Evolutionary conservation across 2,113 vertebrate species (phyloP), one percentile per base, ranked within the genome.

Genomic region (Oryzias melastigma): DNA sequence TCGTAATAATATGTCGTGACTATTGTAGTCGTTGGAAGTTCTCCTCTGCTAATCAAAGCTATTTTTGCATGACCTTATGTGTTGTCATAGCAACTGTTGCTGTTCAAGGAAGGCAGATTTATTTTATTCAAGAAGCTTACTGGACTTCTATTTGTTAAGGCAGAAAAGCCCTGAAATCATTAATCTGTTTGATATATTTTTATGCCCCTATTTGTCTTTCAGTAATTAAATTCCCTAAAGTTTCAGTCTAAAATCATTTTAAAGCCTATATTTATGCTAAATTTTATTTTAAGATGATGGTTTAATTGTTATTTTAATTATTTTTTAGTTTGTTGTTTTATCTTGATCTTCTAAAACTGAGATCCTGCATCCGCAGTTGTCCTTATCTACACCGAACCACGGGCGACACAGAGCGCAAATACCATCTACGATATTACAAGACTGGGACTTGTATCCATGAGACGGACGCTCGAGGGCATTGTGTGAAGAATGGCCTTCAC

Each of bases 371-470:
- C 61, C 58, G 80, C 62, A 97, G 95, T 85, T 97, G 95, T 65
- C 93, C 94, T 2, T 96, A 95, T 81, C 91, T 97, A 82, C 95
- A 97, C 85, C 93, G 95, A 69, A 96, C 95, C 44, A 94, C 95
- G 4, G 95, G 95, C 51, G 95, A 97, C 90, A 96, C 95, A 1
- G 95, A 97, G 85, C 93, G 95, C 85, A 97, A 96, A 78, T 97
- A 97, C 86, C 95, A 97, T 84, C 93, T 97, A 75, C 93, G 95
- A 75, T 97, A 97, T 81, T 97, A 97, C 87, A 97, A 97, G 91
- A 97, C 95, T 1, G 95, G 94, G 80, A 95, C 94, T 12, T 97
- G 95, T 79, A 95, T 95, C 85, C 95, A 97, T 17, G 95, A 95
- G 85, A 96, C 95, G 0, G 95, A 97, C 15, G 93, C 93, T 29